These are phyloP conservation scores for Melanostoma mellinum DNA, from an alignment of 2,888 invertebrate genomes.

Conservation along the genomic window DNA sequence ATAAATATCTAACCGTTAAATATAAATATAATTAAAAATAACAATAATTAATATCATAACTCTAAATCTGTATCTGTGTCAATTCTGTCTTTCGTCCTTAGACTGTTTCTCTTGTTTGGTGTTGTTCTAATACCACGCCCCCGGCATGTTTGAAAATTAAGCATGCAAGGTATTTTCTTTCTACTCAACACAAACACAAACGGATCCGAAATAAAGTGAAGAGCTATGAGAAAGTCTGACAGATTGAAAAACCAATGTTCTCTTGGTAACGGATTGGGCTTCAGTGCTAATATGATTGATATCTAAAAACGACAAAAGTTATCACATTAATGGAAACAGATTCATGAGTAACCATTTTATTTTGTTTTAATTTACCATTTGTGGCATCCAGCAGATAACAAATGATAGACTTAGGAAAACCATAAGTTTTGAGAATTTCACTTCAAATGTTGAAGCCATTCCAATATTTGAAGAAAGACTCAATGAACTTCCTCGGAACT, in stretches of 20 bases:
- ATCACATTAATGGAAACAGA: slow-evolving; percentile 4
- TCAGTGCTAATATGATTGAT: slow-evolving; percentile 85
- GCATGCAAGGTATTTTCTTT: slow-evolving; percentile 61
- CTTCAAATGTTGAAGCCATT: slow-evolving; percentile 87
- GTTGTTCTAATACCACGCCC: no score
- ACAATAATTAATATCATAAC: no score
- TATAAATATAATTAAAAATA: no score
- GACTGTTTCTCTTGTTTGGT: no score
- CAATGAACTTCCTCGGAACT: slow-evolving; percentile 79
- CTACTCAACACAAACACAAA: slow-evolving; percentile 91
- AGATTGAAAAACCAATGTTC: slow-evolving; percentile 82
- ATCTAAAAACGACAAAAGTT: slow-evolving; percentile 82
- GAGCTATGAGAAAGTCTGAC: slow-evolving; percentile 89
- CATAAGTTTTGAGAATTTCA: slow-evolving; percentile 93
- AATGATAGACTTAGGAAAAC: slow-evolving; percentile 91
- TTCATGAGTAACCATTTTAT: neutral
- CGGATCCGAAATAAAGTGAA: slow-evolving; percentile 92
- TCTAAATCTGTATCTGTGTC: no score
- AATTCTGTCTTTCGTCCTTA: no score
- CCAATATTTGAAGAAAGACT: slow-evolving; percentile 78
- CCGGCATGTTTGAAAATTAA: no score
- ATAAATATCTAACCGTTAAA: no score
- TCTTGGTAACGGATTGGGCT: slow-evolving; percentile 76
- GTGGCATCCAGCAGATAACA: slow-evolving; percentile 93
- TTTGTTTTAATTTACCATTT: slow-evolving; percentile 86